Conservation (phyloP, 1,140 invertebrate species). For the Drosophila bocqueti region DNA sequence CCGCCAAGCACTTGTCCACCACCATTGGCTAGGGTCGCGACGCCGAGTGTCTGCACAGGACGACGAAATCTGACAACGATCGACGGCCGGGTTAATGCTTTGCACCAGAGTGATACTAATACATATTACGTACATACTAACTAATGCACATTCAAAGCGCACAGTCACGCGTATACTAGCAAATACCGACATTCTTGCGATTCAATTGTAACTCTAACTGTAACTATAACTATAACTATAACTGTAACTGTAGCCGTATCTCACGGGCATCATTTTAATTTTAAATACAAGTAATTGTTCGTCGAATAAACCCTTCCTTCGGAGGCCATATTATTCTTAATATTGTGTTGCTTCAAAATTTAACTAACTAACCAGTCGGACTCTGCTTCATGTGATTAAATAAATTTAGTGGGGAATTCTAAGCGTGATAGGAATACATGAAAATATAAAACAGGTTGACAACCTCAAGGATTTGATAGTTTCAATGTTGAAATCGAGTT, state of each 20-base stretch:
- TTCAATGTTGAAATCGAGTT: not conserved
- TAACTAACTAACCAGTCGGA: not conserved
- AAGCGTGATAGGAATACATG: too few relatives aligned
- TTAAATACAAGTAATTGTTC: constrained; percentile 68
- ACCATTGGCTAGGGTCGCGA: constrained; percentile 56
- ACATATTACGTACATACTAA: constrained; percentile 76
- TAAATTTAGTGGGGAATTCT: not conserved
- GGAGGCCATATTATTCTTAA: not conserved
- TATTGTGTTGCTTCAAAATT: not conserved
- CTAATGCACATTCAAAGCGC: constrained; percentile 66
- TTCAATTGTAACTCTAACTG: constrained; percentile 62
- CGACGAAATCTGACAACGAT: constrained; percentile 5
- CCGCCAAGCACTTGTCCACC: constrained; percentile 60
- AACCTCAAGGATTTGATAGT: too few relatives aligned
- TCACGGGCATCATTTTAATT: constrained; percentile 68
- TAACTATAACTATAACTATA: constrained; percentile 35
- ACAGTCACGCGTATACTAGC: constrained; percentile 56
- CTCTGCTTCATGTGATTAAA: not conserved
- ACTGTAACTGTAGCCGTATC: constrained; percentile 60
- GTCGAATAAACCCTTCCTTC: constrained; percentile 38
- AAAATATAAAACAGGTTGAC: too few relatives aligned
- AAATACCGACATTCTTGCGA: constrained; percentile 64
- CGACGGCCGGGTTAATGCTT: constrained; percentile 40
- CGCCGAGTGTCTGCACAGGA: constrained; percentile 1
- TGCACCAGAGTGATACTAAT: constrained; percentile 79